Evolutionary conservation across 2,888 invertebrate genomes (phyloP).

Genomic region (Zhengitettix transpicula): DNA sequence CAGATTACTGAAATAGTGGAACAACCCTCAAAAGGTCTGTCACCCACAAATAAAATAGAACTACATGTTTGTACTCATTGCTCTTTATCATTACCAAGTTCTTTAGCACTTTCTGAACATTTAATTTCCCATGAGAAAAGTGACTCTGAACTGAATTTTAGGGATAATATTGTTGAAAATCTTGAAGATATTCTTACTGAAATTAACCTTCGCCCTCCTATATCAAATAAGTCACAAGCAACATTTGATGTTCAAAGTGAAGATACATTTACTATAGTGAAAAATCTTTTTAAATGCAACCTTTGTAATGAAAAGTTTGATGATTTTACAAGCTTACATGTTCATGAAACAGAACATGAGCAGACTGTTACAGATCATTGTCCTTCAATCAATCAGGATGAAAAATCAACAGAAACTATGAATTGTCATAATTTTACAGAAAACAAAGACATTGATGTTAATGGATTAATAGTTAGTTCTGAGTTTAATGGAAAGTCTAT

Average conservation of each 20-base stretch:
- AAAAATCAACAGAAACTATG: too few relatives aligned
- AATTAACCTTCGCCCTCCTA: slow-evolving; percentile 1
- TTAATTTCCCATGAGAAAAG: not conserved
- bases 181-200: slow-evolving; percentile 9
- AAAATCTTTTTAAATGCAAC: not conserved
- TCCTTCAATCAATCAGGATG: not conserved
- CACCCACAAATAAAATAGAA: too few relatives aligned
- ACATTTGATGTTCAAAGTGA: not conserved
- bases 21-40: too few relatives aligned
- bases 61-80: too few relatives aligned
- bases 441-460: too few relatives aligned
- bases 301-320: not conserved
- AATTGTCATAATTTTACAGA: too few relatives aligned
- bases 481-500: too few relatives aligned
- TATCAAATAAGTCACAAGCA: not conserved
- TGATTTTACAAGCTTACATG: not conserved
- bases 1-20: too few relatives aligned
- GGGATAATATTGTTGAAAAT: not conserved
- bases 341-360: not conserved
- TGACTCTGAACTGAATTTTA: too few relatives aligned
- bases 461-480: too few relatives aligned
- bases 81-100: too few relatives aligned
- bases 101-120: not conserved
- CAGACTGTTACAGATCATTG: not conserved
- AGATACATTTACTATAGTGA: not conserved